Percentiles rank a stretch among this genome's conserved stretches.
These are phyloP conservation scores for Papilio xuthus DNA, from an alignment of 1,140 invertebrate species.

Conservation along the genomic window DNA sequence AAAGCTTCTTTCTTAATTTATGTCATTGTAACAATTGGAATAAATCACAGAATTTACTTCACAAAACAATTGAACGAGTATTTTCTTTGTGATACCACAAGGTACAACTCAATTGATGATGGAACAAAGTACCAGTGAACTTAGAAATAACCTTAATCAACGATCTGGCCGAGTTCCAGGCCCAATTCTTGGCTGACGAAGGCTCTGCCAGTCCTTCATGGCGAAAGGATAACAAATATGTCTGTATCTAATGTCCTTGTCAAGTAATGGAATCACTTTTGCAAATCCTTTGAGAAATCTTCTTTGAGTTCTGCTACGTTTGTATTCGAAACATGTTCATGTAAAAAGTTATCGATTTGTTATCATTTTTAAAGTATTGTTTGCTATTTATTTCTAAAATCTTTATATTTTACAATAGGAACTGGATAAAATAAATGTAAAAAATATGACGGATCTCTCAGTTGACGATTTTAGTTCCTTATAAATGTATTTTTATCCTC, in stretches of 20 bases:
- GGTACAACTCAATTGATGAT: not conserved
- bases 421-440: not conserved
- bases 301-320: not conserved
- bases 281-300: not conserved
- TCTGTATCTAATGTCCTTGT: not conserved
- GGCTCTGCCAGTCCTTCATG: not conserved
- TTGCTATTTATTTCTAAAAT: not conserved
- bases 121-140: not conserved
- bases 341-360: not conserved
- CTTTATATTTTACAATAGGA: not conserved
- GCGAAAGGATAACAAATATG: not conserved
- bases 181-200: not conserved
- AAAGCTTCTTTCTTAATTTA: too few relatives aligned
- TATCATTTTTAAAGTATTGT: not conserved
- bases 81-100: not conserved
- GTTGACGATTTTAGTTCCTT: too few relatives aligned
- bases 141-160: slow-evolving; percentile 4
- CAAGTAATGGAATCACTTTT: not conserved
- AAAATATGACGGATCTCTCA: not conserved
- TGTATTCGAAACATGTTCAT: not conserved
- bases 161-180: slow-evolving; percentile 18
- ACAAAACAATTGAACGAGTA: not conserved
- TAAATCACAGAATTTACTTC: not conserved
- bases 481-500: too few relatives aligned
- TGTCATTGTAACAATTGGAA: not conserved